These are phyloP conservation scores for Hirundo rustica DNA, from an alignment of 2,797 vertebrate species.

Conservation along the genomic window DNA sequence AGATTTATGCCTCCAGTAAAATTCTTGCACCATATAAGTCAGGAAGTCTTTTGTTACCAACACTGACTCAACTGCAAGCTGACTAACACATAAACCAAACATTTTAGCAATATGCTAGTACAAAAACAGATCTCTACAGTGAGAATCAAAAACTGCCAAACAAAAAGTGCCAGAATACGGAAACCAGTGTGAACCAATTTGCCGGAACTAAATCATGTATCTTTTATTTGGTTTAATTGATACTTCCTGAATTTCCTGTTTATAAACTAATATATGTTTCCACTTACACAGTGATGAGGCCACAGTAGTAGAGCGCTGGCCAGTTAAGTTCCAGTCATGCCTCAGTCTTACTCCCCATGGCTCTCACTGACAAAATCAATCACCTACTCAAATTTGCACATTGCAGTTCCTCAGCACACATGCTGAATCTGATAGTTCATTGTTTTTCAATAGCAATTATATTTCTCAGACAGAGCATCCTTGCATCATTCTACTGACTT, in stretches of 20 bases:
- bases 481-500: background rate
- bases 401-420: background rate
- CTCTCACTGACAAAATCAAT: background rate
- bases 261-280: background rate
- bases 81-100: background rate
- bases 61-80: background rate
- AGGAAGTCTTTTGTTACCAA: slow-evolving; percentile 16
- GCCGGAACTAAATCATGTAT: background rate
- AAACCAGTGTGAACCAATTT: background rate
- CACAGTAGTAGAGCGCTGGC: background rate
- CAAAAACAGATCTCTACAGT: background rate
- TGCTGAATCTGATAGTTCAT: background rate
- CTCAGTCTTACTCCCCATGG: background rate
- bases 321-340: background rate
- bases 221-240: background rate
- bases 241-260: background rate
- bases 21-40: slow-evolving; percentile 4
- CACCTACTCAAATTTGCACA: background rate
- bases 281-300: background rate
- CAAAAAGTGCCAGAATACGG: background rate
- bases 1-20: slow-evolving; percentile 23
- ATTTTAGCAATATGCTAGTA: background rate
- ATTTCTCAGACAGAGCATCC: background rate
- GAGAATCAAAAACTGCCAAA: background rate
- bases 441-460: background rate